Conservation (phyloP, 2,888 invertebrate species). For the Rhagonycha fulva region DNA sequence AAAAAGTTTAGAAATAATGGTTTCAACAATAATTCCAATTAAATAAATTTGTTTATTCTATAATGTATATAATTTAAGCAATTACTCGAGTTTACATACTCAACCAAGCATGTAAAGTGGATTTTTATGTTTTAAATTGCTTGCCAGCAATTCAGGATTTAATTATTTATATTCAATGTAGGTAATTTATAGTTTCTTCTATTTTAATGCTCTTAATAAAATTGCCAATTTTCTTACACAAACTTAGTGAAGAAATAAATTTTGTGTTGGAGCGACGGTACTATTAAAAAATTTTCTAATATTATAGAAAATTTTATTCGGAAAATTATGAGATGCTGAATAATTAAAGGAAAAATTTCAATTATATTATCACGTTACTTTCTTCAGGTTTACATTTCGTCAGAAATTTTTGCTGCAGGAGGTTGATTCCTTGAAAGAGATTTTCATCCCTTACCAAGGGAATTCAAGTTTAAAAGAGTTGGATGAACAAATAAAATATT, state of each 20-base stretch:
- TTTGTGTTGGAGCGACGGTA: neutral
- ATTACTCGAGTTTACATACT: conserved; percentile 35
- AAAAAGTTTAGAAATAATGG: neutral
- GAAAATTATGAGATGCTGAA: neutral
- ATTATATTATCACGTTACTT: neutral
- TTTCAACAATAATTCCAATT: neutral
- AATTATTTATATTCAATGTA: neutral
- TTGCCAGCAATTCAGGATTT: neutral
- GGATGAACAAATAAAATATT: too few relatives aligned
- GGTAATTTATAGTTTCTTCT: conserved; percentile 1
- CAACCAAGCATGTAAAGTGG: conserved; percentile 30
- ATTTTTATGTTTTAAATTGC: neutral
- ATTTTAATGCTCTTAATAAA: neutral
- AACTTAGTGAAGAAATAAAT: neutral
- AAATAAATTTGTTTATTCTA: neutral
- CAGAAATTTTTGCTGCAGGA: neutral
- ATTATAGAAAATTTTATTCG: neutral
- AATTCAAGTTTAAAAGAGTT: neutral
- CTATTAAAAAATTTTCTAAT: neutral
- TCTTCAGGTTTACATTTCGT: neutral
- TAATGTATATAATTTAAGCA: conserved; percentile 3
- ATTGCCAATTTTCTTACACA: neutral
- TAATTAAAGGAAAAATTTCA: neutral
- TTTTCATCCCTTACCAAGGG: neutral
- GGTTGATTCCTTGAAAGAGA: neutral